Evolutionary conservation across 2,797 vertebrate species (phyloP), one percentile per base, ranked within the genome.

Genomic region (Pangasius larnaudii): DNA sequence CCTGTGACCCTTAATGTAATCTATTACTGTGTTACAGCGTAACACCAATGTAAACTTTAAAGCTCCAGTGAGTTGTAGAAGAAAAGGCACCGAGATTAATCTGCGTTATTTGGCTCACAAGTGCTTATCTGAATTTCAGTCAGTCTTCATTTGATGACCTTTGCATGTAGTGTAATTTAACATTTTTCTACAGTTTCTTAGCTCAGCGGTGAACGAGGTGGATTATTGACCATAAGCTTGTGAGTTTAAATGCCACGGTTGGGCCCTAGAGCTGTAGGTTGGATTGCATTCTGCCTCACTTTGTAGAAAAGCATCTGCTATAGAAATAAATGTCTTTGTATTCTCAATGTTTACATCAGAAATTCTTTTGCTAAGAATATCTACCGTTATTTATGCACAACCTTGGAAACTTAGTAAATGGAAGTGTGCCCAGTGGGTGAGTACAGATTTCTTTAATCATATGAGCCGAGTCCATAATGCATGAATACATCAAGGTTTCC

Each of bases 81-180:
- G 10, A 84, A 67, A 67, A 30, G 33, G 42, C 8, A 22, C 16
- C 4, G n/a, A 84, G 63, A 84, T 67, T 51, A 33, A 33, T 83
- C 80, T 63, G 61, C n/a, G 24, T 51, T 69, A 69, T 67, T 69
- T 3, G 82, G 19, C 39, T 83, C 27, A 19, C 80, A 16, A 65
- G 81, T 6, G 61, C 81, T 83, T 83, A 49, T 65, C 81, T 83
- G 81, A 30, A 83, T 49, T 67, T 22, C 81, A 83, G 30, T 83
- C 81, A 82, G 80, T 63, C 80, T 63, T 63, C 80, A 67, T 83
- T 83, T 49, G 39, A 65, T 83, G 81, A 83, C 81, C 81, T 84
- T 69, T 84, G 61, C 46, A 69, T 84, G 61, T 30, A 11, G 46
- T 33, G 82, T 51, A 67, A 51, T 84, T 84, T 84, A 69, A 84